phyloP scores from a whole-genome alignment of 2,113 vertebrate species.

The Ammodytes dubius region DNA sequence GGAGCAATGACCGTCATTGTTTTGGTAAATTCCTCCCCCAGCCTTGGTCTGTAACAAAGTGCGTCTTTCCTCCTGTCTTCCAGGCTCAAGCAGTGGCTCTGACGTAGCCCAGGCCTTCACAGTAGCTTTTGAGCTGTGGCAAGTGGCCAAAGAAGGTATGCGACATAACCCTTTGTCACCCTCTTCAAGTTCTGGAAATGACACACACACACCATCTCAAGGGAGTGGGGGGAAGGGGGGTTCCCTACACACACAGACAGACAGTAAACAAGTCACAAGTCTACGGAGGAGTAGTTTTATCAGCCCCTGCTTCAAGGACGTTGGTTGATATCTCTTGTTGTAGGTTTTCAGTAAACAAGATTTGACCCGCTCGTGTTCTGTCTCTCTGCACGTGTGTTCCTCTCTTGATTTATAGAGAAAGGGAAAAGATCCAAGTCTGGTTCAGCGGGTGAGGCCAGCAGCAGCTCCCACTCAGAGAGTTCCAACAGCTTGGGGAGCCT shows the following conservation, averaged over 20 bases:
- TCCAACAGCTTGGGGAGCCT: constrained; percentile 74
- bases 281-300: constrained; percentile 17
- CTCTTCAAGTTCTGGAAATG: neutral
- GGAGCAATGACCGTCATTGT: neutral
- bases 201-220: constrained; percentile 2
- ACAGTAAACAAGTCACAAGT: neutral
- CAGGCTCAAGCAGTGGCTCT: constrained; percentile 96
- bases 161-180: too few species aligned
- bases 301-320: constrained; percentile 3
- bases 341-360: neutral
- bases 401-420: constrained; percentile 83
- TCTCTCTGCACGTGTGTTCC: neutral
- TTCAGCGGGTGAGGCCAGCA: constrained; percentile 82
- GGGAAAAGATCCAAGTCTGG: constrained; percentile 87
- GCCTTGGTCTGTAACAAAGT: neutral
- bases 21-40: neutral
- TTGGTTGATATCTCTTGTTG: neutral
- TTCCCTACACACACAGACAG: neutral
- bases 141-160: constrained; percentile 92
- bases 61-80: constrained; percentile 3
- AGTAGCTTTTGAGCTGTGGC: constrained; percentile 95
- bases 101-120: constrained; percentile 95
- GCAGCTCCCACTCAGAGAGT: constrained; percentile 74
- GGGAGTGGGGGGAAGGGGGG: too few species aligned
- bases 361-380: constrained; percentile 1